These are phyloP conservation scores for Hemiscyllium ocellatum DNA, from an alignment of 2,113 vertebrate species.

Conservation along the genomic window DNA sequence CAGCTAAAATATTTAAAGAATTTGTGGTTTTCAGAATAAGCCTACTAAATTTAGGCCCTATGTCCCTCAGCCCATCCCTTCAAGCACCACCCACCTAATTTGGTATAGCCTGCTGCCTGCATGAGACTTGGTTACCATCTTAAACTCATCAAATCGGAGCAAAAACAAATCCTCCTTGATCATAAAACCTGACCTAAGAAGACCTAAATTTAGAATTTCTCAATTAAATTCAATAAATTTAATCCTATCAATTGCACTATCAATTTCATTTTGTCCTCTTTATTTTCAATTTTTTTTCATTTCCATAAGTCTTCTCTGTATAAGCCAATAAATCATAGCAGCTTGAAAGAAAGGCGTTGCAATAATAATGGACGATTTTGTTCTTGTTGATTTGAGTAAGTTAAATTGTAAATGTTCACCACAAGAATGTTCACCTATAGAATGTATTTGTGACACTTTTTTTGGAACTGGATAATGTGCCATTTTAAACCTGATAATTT, in stretches of 20 bases:
- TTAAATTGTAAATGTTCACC: not conserved
- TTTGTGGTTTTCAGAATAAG: not conserved
- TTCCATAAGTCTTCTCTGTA: not conserved
- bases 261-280: not conserved
- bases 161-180: not conserved
- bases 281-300: not conserved
- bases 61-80: not conserved
- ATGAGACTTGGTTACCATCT: not conserved
- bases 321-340: not conserved
- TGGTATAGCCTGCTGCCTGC: not conserved
- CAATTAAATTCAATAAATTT: not conserved
- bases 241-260: not conserved
- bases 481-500: too few species aligned
- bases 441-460: too few species aligned
- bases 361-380: not conserved
- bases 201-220: not conserved
- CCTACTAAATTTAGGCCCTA: not conserved
- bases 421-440: not conserved
- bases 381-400: not conserved
- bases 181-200: not conserved
- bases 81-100: not conserved
- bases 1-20: not conserved
- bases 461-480: too few species aligned
- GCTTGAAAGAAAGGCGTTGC: not conserved
- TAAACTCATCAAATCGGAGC: not conserved